Evolutionary conservation across 2,797 vertebrate species (phyloP).

Genomic region (Helostoma temminkii): DNA sequence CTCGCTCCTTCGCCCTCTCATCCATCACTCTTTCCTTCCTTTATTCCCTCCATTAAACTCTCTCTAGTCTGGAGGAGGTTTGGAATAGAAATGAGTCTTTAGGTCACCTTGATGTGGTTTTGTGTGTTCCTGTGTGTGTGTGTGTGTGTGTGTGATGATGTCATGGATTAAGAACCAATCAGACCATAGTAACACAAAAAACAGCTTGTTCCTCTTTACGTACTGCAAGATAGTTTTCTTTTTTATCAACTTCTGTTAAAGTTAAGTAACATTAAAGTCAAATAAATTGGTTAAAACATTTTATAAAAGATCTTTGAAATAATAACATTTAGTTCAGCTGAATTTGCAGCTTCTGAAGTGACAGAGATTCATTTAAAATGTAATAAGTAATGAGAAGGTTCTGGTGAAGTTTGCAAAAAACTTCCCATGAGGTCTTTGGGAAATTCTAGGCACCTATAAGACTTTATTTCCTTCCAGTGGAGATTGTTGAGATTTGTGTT

Average conservation of each 20-base stretch:
- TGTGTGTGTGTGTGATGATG: background rate
- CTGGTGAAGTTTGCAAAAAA: too few species aligned
- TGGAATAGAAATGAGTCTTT: slow-evolving; percentile 27
- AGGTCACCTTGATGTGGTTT: slow-evolving; percentile 9
- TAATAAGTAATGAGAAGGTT: too few species aligned
- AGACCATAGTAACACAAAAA: background rate
- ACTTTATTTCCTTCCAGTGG: background rate
- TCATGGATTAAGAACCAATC: background rate
- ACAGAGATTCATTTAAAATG: too few species aligned
- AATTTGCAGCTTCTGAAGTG: too few species aligned
- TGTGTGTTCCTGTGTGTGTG: slow-evolving; percentile 21
- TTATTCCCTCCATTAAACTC: background rate
- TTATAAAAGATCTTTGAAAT: too few species aligned
- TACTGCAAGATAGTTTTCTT: too few species aligned
- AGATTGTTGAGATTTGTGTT: background rate
- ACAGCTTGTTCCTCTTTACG: background rate
- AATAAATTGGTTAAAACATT: too few species aligned
- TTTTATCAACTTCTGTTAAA: too few species aligned
- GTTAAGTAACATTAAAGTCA: too few species aligned
- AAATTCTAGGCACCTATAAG: background rate
- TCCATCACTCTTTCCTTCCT: background rate
- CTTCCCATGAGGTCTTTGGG: too few species aligned
- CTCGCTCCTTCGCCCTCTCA: too few species aligned
- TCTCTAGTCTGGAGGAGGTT: slow-evolving; percentile 1
- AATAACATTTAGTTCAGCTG: too few species aligned